A percentile compares a stretch with the other conserved stretches of the same genome.
Conservation (phyloP, 2,113 vertebrate genomes). For the Pomatostomus ruficeps region DNA sequence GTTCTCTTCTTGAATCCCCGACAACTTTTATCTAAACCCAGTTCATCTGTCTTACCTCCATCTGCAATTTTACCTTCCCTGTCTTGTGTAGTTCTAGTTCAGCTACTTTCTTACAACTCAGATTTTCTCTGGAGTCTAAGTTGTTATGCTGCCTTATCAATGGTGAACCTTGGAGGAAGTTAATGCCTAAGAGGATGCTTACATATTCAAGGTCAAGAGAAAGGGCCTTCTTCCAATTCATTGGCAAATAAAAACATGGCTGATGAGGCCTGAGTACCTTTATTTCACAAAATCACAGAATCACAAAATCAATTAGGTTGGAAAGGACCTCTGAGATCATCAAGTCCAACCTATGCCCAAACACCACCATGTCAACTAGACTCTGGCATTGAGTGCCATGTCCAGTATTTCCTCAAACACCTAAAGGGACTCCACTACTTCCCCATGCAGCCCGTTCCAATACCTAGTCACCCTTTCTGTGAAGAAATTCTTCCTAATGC, state of each 20-base stretch:
- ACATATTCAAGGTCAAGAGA: not conserved
- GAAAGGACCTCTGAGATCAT: not conserved
- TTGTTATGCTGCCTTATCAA: not conserved
- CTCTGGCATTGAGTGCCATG: not conserved
- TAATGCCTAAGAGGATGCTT: not conserved
- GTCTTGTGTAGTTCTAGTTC: not conserved
- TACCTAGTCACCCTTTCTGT: not conserved
- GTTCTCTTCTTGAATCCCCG: not conserved
- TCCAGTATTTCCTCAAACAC: not conserved
- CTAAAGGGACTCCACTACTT: not conserved
- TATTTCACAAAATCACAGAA: not conserved
- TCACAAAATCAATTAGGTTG: not conserved
- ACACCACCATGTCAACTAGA: not conserved
- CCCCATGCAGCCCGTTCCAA: not conserved
- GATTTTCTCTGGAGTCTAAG: not conserved
- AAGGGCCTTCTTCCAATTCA: not conserved
- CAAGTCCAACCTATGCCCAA: not conserved
- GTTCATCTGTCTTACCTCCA: not conserved
- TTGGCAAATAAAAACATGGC: not conserved
- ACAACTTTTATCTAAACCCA: not conserved
- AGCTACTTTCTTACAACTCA: not conserved
- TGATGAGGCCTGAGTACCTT: not conserved
- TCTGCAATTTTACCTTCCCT: not conserved
- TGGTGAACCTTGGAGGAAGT: not conserved
- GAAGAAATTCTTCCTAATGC: not conserved